Base-by-base conservation (phyloP, 2,113 vertebrate genomes). In the Sphaerodactylus townsendi region DNA sequence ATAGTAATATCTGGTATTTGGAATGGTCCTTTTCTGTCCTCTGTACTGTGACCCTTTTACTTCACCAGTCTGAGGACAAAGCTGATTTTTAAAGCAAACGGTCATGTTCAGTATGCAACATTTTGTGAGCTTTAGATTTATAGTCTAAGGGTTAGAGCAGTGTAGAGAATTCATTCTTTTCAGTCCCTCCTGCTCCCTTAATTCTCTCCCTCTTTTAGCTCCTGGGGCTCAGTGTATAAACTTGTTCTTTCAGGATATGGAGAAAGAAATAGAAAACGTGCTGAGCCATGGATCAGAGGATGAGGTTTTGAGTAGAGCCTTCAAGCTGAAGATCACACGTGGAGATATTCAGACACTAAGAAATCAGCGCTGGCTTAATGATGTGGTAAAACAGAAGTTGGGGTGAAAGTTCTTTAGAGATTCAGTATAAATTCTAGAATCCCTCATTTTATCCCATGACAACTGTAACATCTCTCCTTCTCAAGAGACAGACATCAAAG, bases 321-420 rank as follows among this genome's bases (percentile, higher is more conserved):
- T 99, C 94, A 99, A 98, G 88, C 93, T 98, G 5, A 93, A 93
- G 37, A 96, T 99, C 59, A 99, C 98, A 14, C 97, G 97, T 82
- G 96, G 96, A 85, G 98, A 99, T 90, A 95, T 99, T 93, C 90
- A 91, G 76, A 98, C 98, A 0, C 94, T 99, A 53, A 94, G 86
- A 91, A 96, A 97, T 76, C 94, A 92, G 2, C 82, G 93, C 84
- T 99, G 98, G 98, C 97, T 99, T 46, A 99, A 99, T 0, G 98
- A 99, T 81, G 97, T 97, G 96, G 98, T 98, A 91, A 89, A 30
- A 73, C 30, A 59, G 23, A 76, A 37, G 28, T 79, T 71, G 33
- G 75, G 80, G 9, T 28, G 65, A 75, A 65, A 30, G 35, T 56
- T 73, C 23, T 21, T 71, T 39, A 53, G 35, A 59, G 5, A 66